Evolutionary conservation across 2,113 vertebrate genomes (phyloP).

Genomic region (Hydrochoerus hydrochaeris): DNA sequence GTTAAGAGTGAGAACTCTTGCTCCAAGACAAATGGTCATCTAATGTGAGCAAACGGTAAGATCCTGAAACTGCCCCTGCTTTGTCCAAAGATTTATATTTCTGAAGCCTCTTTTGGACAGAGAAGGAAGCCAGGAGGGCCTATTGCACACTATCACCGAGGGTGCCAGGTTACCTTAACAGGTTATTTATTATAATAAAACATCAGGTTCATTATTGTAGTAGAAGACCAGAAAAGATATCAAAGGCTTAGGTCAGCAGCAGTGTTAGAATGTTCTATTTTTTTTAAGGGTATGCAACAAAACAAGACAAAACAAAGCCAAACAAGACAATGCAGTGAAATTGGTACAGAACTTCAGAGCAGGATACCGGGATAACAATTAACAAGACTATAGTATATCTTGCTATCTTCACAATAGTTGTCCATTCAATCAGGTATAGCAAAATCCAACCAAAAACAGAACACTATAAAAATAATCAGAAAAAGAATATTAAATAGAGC

Average conservation of each 20-base stretch:
- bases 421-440: too few species aligned
- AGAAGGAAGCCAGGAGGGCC: background rate
- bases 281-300: too few species aligned
- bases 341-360: too few species aligned
- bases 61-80: background rate
- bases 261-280: background rate
- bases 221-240: background rate
- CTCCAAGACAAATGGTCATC: background rate
- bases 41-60: background rate
- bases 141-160: background rate
- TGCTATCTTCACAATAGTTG: too few species aligned
- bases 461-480: too few species aligned
- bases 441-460: too few species aligned
- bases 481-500: too few species aligned
- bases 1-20: background rate
- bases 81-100: background rate
- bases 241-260: background rate
- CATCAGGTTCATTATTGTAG: background rate
- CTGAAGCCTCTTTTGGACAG: background rate
- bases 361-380: too few species aligned
- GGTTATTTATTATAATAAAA: background rate
- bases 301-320: too few species aligned
- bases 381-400: too few species aligned
- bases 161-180: background rate
- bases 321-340: too few species aligned